Percentiles rank a stretch among this genome's conserved stretches.
Evolutionary conservation across 2,888 invertebrate genomes (phyloP).

Genomic region (Ypsolopha scabrella): DNA sequence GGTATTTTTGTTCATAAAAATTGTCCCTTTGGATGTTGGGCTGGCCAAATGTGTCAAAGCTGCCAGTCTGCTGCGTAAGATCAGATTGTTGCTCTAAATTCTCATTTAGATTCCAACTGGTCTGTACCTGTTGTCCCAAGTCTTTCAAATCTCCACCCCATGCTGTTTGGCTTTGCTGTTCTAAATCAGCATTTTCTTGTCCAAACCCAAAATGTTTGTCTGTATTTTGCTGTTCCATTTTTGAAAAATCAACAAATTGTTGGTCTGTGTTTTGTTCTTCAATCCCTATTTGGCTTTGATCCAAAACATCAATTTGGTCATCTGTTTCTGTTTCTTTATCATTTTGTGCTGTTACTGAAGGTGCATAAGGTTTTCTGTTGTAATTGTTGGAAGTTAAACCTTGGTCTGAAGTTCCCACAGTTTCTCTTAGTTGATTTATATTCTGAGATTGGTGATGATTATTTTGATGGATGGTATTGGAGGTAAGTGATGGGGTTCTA

Average conservation of each 20-base stretch:
- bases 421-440: no score
- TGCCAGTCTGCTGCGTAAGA: slow-evolving; percentile 14
- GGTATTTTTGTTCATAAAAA: slow-evolving; percentile 4
- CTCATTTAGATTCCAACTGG: slow-evolving; percentile 5
- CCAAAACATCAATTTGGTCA: slow-evolving; percentile 11
- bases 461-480: slow-evolving; percentile 1
- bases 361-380: no score
- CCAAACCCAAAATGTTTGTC: slow-evolving; percentile 14
- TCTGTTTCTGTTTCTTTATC: slow-evolving; percentile 9
- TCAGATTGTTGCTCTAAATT: slow-evolving; percentile 8
- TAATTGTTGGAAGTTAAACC: no score
- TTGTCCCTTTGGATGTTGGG: slow-evolving; percentile 7
- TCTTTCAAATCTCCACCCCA: slow-evolving; percentile 6
- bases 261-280: slow-evolving; percentile 14
- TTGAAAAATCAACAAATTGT: slow-evolving; percentile 16
- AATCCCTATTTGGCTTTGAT: no score
- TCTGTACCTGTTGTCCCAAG: slow-evolving; percentile 13
- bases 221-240: slow-evolving; percentile 15
- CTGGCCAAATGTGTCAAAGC: slow-evolving; percentile 12
- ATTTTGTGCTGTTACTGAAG: no score
- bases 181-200: slow-evolving; percentile 4
- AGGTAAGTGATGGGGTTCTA: no score
- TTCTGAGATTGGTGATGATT: no score
- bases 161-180: neutral
- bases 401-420: no score